A percentile compares a stretch with the other conserved stretches of the same genome.
Conservation (phyloP, 2,113 vertebrate species). For the Microcebus jonahi region DNA sequence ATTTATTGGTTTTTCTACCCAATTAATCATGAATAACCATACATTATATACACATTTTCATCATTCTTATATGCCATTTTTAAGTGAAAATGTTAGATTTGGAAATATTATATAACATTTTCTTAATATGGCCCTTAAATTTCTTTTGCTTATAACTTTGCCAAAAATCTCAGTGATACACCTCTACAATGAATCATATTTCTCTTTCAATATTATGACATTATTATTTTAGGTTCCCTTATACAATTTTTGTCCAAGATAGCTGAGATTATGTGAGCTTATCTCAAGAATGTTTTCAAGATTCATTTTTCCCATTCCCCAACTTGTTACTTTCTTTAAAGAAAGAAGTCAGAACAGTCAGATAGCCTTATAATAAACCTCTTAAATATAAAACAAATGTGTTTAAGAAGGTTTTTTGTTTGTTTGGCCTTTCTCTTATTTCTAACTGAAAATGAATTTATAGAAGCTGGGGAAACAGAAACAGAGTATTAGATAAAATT, state of each 20-base stretch:
- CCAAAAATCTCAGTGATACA: neutral
- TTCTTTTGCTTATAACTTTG: slow-evolving; percentile 35
- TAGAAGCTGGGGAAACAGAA: neutral
- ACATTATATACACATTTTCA: neutral
- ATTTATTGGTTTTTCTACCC: neutral
- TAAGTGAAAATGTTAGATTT: neutral
- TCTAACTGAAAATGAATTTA: slow-evolving; percentile 21
- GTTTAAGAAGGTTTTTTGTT: neutral
- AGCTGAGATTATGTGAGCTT: slow-evolving; percentile 34
- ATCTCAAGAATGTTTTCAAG: slow-evolving; percentile 42
- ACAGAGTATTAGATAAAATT: neutral
- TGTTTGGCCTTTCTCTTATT: neutral
- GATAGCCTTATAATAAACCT: slow-evolving; percentile 1
- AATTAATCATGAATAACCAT: neutral
- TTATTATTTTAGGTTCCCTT: slow-evolving; percentile 62
- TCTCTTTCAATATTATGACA: slow-evolving; percentile 35
- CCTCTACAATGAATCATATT: slow-evolving; percentile 2
- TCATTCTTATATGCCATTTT: neutral
- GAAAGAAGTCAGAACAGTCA: neutral
- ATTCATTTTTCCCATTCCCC: neutral
- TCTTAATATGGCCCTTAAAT: neutral
- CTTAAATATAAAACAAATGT: neutral
- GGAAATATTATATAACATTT: neutral
- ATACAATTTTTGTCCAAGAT: slow-evolving; percentile 52
- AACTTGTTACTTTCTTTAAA: slow-evolving; percentile 36